Base-by-base conservation (phyloP, 2,888 invertebrate species). In the Blera fallax region DNA sequence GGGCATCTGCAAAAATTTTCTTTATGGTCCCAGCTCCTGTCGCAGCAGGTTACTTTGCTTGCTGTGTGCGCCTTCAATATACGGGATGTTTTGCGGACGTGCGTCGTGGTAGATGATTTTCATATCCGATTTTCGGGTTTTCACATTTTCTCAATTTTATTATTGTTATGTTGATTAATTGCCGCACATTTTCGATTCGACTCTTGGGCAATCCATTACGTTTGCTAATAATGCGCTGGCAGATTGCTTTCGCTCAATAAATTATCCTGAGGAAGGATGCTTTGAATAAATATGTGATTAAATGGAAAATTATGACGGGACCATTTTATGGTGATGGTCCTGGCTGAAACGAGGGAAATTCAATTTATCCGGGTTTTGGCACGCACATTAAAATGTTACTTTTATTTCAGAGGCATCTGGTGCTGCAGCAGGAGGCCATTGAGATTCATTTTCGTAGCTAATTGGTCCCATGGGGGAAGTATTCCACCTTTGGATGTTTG, bases 91-190 rank as follows among this genome's bases (percentile, higher is more conserved):
- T 79, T 84, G 78, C 6, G 8, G 29, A 52, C 70, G 45, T 73
- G 62, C 73, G 50, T 67, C 67, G 64, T 74, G 64, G 45, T 69
- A 50, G 58, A 73, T 37, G 69, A 77, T 80, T 69, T 74, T 43
- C 52, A 58, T 60, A 74, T 76, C 40, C 18, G 60, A 58, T 43
- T 58, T 48, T 48, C 24, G n/a, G 69, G 8, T 43, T 34, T 56
- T 34, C 72, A 64, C 56, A 50, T 60, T 72, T 81, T 56, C 48
- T 40, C 65, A 54, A 64, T 79, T 79, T 84, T 79, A 58, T 84
- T 24, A 24, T 81, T 79, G 79, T 84, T 79, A 37, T 79, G 73
- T 80, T 80, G 85, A 85, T 85, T 80, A 85, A 85, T 85, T 80
- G 81, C 76, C 70, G 18, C 65, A 76, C 80, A 77, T 80, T 81